Base-by-base conservation (phyloP, 2,113 vertebrate species). In the Genyomyrus donnyi region DNA sequence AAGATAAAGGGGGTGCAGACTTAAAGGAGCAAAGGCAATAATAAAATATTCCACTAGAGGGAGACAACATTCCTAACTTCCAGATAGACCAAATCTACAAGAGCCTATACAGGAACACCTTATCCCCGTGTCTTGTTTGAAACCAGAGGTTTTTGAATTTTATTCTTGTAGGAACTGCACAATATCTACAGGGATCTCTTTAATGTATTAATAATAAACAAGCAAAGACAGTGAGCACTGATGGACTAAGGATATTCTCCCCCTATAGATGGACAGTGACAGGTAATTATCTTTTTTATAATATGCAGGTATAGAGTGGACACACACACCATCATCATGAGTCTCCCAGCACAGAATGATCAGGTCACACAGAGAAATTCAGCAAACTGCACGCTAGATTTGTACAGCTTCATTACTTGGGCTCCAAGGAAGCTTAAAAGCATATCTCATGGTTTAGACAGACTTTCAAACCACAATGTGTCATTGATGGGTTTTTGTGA, bases 11-110 rank as follows among this genome's bases (percentile, higher is more conserved):
- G 13, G 35, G 27, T 77, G 70, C 31, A 17, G 70, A 53, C 49
- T 17, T n/a, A 52, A 53, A 52, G 27, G 24, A 10, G 13, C 13
- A 52, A 87, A 53, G 4, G 21, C 70, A 85, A 85, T 85, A 42
- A 48, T n/a, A 13, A 58, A 80, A 31, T 77, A 5, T 86, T 35
- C 94, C 96, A 95, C 95, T 92, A 90, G 95, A 94, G 93, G 96
- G 95, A 93, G 95, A 95, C 95, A 95, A 88, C 88, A 86, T 90
- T 94, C 95, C 93, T 92, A 92, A 87, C 74, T 87, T 92, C 84
- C 17, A 88, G 62, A 56, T n/a, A 39, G 58, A 70, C 53, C 24
- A 17, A 52, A 53, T 31, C 58, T 0, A 31, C 19, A 49, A 35
- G 48, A 39, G 13, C 35, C 27, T 56, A 13, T 35, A 39, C 13